Evolutionary conservation across 2,888 invertebrate genomes (phyloP).

Genomic region (Ceramica pisi): DNA sequence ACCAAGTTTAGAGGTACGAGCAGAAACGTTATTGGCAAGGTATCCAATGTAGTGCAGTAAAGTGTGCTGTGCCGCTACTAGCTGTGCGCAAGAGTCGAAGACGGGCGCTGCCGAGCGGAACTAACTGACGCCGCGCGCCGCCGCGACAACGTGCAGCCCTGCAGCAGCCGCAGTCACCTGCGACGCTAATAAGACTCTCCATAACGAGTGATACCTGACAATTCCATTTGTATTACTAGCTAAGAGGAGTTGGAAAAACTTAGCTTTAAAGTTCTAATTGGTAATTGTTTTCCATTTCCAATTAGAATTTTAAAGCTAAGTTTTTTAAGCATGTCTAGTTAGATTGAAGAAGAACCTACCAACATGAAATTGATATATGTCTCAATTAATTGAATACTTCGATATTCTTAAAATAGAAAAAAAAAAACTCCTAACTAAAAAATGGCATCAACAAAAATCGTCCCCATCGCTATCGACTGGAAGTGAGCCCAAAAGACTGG

Average conservation of each 20-base stretch:
- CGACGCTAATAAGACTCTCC: background rate
- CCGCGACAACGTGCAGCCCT: background rate
- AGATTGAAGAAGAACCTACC: background rate
- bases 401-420: no score
- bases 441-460: no score
- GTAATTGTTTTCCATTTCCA: no score
- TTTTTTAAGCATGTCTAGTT: no score
- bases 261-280: background rate
- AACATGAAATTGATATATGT: no score
- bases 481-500: no score
- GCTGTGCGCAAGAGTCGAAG: background rate
- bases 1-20: no score
- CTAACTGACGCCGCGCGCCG: conserved; percentile 7
- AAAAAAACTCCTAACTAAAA: no score
- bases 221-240: background rate
- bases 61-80: background rate
- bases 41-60: background rate
- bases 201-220: background rate
- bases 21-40: background rate
- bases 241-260: background rate
- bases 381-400: no score
- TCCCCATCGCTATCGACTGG: no score
- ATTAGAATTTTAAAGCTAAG: no score
- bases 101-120: conserved; percentile 6
- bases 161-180: background rate